These are phyloP conservation scores for Phylloscopus trochilus DNA, from an alignment of 2,113 vertebrate genomes.

Conservation along the genomic window DNA sequence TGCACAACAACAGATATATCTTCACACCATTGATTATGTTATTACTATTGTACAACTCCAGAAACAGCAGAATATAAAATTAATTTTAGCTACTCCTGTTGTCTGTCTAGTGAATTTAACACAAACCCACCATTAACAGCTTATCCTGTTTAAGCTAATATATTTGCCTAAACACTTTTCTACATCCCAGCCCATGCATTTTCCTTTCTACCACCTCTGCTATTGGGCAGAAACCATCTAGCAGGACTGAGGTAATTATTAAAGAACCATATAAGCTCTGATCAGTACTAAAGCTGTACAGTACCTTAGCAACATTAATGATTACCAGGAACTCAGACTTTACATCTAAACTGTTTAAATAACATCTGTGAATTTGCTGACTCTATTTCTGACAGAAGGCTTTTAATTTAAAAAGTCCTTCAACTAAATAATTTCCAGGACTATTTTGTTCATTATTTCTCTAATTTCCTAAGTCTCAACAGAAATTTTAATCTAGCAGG, in stretches of 20 bases:
- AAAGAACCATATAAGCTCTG: not conserved
- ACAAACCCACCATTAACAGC: not conserved
- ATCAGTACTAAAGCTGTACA: not conserved
- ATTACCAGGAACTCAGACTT: not conserved
- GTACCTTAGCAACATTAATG: not conserved
- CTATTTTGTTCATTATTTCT: not conserved
- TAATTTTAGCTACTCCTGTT: not conserved
- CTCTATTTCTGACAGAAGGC: not conserved
- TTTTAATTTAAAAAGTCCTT: not conserved
- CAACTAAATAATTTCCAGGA: not conserved
- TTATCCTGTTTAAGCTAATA: not conserved
- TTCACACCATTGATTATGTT: not conserved
- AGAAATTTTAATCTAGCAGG: not conserved
- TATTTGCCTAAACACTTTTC: not conserved
- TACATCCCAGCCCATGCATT: not conserved
- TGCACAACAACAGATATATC: not conserved
- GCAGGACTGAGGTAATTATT: not conserved
- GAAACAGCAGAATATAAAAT: not conserved
- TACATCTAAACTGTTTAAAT: not conserved
- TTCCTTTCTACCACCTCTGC: not conserved
- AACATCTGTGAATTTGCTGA: not conserved
- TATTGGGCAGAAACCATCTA: not conserved
- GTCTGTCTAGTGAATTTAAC: not conserved
- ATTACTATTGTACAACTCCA: not conserved
- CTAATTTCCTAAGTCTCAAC: not conserved